Evolutionary conservation across 2,113 vertebrate species (phyloP).

Genomic region (Grallaria varia): DNA sequence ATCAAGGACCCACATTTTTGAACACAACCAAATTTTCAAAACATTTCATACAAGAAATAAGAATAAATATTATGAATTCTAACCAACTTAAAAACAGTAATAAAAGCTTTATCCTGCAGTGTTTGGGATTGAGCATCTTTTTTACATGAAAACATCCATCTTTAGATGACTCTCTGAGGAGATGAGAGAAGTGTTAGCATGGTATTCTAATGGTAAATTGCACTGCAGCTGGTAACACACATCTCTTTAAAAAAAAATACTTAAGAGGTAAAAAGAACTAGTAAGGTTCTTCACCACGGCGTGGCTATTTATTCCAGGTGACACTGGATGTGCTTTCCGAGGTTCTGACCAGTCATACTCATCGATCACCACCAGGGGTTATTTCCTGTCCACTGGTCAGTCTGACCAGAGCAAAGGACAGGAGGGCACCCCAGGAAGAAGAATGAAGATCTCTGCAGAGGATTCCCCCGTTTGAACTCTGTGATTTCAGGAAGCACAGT

Average conservation of each 20-base stretch:
- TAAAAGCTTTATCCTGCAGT: not conserved
- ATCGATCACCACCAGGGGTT: not conserved
- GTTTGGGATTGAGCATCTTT: not conserved
- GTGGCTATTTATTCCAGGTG: not conserved
- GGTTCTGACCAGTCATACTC: not conserved
- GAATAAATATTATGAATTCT: not conserved
- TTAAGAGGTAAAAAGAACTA: not conserved
- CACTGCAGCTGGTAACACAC: not conserved
- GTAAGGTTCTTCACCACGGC: not conserved
- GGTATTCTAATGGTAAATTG: not conserved
- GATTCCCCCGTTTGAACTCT: not conserved
- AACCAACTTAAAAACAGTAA: not conserved
- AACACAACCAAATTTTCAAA: not conserved
- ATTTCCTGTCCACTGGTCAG: not conserved
- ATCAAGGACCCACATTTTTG: not conserved
- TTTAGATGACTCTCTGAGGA: not conserved
- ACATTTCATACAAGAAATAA: not conserved
- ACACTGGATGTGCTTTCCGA: not conserved
- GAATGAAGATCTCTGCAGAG: rapidly evolving
- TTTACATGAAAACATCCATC: not conserved
- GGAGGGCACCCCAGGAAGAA: not conserved
- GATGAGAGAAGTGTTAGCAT: not conserved
- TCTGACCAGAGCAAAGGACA: not conserved
- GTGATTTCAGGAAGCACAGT: not conserved
- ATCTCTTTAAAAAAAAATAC: not conserved